A percentile compares a stretch with the other conserved stretches of the same genome.
Conservation (phyloP, 1,140 invertebrate species). For the Zaprionus gabonicus region DNA sequence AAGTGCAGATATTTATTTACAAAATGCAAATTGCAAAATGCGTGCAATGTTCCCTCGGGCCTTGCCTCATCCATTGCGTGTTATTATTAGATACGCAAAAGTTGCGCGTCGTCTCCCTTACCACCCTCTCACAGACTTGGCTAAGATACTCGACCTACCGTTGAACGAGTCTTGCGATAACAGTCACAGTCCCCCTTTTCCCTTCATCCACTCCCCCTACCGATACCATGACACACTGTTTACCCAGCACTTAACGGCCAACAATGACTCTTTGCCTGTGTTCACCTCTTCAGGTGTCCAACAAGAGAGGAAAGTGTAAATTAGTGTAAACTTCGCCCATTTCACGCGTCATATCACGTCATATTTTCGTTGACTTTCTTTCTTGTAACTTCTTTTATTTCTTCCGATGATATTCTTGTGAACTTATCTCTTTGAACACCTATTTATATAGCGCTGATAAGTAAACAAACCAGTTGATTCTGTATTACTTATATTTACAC, state of each 20-base stretch:
- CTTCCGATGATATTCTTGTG: not conserved
- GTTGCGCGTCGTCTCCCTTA: conserved; percentile 36
- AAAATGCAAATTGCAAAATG: conserved; percentile 34
- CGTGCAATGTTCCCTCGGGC: not conserved
- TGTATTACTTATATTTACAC: conserved; percentile 37
- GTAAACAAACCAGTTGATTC: not conserved
- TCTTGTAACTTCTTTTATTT: conserved; percentile 15
- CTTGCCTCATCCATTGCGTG: conserved; percentile 18
- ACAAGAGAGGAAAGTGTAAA: conserved; percentile 62
- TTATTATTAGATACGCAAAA: conserved; percentile 71
- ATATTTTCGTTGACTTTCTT: not conserved
- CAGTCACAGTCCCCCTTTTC: not conserved
- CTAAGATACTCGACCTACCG: conserved; percentile 1
- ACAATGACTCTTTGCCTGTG: conserved; percentile 70
- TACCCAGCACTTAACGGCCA: conserved; percentile 57
- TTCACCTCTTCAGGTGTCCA: conserved; percentile 42
- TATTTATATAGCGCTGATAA: not conserved
- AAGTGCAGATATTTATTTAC: conserved; percentile 11
- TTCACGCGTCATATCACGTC: conserved; percentile 6
- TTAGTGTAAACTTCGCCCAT: conserved; percentile 37
- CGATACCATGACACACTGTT: conserved; percentile 17
- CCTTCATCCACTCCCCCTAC: not conserved
- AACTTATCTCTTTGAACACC: not conserved
- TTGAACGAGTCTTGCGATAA: conserved; percentile 22
- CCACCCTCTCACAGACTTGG: conserved; percentile 10